These are phyloP conservation scores for Brachyalestes nurse DNA, from an alignment of 2,797 vertebrate genomes.

Conservation along the genomic window DNA sequence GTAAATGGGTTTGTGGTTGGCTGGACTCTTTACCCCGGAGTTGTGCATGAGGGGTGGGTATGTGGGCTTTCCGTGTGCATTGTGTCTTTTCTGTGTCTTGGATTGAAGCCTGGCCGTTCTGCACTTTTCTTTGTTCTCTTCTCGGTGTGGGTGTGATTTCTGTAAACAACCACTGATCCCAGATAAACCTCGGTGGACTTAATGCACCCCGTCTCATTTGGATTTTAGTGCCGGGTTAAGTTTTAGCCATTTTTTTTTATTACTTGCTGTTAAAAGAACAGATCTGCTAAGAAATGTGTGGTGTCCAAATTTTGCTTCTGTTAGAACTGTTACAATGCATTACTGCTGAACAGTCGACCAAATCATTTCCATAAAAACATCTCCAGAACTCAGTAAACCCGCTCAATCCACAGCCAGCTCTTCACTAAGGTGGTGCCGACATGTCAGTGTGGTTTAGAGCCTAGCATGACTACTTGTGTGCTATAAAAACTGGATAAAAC, in stretches of 20 bases:
- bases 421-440: no score
- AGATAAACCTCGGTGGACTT: slow-evolving; percentile 48
- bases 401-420: no score
- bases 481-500: no score
- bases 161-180: slow-evolving; percentile 13
- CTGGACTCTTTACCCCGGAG: slow-evolving; percentile 3
- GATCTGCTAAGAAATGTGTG: no score
- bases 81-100: slow-evolving; percentile 31
- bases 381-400: no score
- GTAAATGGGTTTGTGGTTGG: slow-evolving; percentile 19
- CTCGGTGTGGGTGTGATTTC: slow-evolving; percentile 19
- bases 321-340: no score
- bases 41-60: slow-evolving; percentile 48
- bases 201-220: slow-evolving; percentile 5
- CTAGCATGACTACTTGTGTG: no score
- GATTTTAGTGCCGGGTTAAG: background rate
- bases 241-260: background rate
- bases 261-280: slow-evolving; percentile 58
- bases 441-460: no score
- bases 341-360: no score
- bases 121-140: slow-evolving; percentile 30
- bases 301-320: no score
- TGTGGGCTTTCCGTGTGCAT: slow-evolving; percentile 29
- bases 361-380: no score
- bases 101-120: slow-evolving; percentile 39